Conservation (phyloP, 2,797 vertebrate genomes). For the Tolypeutes matacus region DNA sequence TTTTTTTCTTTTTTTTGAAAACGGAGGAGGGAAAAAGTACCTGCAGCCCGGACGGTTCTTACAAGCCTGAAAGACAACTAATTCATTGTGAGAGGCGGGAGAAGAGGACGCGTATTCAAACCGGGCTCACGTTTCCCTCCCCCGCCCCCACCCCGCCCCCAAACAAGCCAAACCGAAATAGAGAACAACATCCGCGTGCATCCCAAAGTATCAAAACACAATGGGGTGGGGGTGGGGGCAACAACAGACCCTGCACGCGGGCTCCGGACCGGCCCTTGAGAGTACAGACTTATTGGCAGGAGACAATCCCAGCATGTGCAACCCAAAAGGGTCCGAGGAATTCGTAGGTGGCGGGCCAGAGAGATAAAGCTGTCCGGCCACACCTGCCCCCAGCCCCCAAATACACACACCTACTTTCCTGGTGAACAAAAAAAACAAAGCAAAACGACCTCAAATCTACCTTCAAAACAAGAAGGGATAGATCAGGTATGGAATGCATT, state of each 20-base stretch:
- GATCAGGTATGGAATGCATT: slow-evolving; percentile 26
- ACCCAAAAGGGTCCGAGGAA: not conserved
- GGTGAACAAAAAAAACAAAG: not conserved
- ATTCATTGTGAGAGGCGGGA: not conserved
- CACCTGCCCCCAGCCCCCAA: not conserved
- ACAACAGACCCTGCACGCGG: not conserved
- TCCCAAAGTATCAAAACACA: slow-evolving; percentile 38
- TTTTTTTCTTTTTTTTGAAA: slow-evolving; percentile 75
- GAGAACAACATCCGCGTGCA: not conserved
- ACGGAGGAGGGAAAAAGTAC: slow-evolving; percentile 51
- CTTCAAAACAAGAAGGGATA: slow-evolving; percentile 68
- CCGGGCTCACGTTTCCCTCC: not conserved
- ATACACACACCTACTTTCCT: not conserved
- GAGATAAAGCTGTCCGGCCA: not conserved
- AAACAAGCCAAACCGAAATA: slow-evolving; percentile 4
- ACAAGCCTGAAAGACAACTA: slow-evolving; percentile 13
- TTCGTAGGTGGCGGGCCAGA: not conserved
- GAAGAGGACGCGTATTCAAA: fast-evolving
- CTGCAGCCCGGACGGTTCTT: slow-evolving; percentile 24
- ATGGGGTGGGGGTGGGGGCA: not conserved
- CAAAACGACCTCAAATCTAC: not conserved
- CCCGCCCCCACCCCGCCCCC: too few relatives aligned
- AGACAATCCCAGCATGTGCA: not conserved
- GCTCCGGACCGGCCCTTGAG: not conserved
- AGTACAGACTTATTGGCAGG: fast-evolving